phyloP scores from a whole-genome alignment of 1,140 invertebrate genomes.

The Drosophila asahinai region DNA sequence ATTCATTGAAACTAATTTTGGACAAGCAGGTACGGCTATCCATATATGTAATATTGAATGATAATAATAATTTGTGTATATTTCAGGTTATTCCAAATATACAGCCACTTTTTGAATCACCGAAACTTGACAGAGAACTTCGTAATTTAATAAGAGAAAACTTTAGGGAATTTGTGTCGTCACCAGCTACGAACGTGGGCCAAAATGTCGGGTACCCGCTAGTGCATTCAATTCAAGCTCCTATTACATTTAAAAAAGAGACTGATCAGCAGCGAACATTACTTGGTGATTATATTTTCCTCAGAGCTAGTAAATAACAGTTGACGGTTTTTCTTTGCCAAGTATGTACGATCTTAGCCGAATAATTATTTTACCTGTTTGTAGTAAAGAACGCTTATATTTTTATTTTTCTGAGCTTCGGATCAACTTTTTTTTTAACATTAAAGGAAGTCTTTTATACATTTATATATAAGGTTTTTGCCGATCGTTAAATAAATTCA shows the following conservation, averaged over 20 bases:
- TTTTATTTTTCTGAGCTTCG: neutral
- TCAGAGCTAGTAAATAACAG: slow-evolving; percentile 1
- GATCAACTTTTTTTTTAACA: too few relatives aligned
- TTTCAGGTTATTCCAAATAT: slow-evolving; percentile 90
- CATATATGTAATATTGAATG: neutral
- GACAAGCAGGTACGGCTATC: slow-evolving; percentile 92
- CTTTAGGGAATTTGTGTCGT: slow-evolving; percentile 95
- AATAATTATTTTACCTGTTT: neutral
- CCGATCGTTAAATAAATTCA: too few relatives aligned
- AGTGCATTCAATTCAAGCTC: slow-evolving; percentile 48
- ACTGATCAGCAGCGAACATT: slow-evolving; percentile 64
- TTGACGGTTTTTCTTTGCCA: neutral
- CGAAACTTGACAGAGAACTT: slow-evolving; percentile 95
- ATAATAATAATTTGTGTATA: neutral
- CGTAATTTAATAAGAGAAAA: slow-evolving; percentile 94
- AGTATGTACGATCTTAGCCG: too few relatives aligned
- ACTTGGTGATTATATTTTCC: slow-evolving; percentile 19
- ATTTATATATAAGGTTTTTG: too few relatives aligned
- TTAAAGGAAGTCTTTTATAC: too few relatives aligned
- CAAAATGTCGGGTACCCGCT: slow-evolving; percentile 46
- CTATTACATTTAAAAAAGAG: slow-evolving; percentile 69
- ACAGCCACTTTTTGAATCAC: slow-evolving; percentile 96
- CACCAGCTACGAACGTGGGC: slow-evolving; percentile 85
- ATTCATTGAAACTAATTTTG: slow-evolving; percentile 96
- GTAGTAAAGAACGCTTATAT: neutral